Percentiles rank a stretch among this genome's conserved stretches.
Conservation (phyloP, 2,888 invertebrate genomes). For the Thereva unica region DNA sequence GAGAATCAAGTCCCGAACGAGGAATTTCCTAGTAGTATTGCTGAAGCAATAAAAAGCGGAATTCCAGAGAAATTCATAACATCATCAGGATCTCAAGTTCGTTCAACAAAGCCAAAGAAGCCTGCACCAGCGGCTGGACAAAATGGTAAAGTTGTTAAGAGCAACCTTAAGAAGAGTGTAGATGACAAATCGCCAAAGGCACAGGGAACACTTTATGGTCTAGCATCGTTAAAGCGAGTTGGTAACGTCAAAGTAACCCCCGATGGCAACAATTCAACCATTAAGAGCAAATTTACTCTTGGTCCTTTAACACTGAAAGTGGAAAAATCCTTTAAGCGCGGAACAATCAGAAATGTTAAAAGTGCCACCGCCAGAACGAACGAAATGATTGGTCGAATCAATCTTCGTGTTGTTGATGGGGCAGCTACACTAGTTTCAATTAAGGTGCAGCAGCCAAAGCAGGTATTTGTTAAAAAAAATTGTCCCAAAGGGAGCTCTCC, state of each 20-base stretch:
- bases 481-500: neutral
- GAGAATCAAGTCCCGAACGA: constrained; percentile 32
- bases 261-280: constrained; percentile 78
- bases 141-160: constrained; percentile 47
- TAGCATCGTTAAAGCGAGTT: constrained; percentile 76
- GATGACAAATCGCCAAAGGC: constrained; percentile 61
- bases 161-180: constrained; percentile 52
- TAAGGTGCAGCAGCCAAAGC: constrained; percentile 83
- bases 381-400: constrained; percentile 82
- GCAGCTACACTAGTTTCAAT: constrained; percentile 84
- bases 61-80: constrained; percentile 42
- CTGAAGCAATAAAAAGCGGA: constrained; percentile 20
- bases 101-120: constrained; percentile 36
- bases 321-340: constrained; percentile 67
- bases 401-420: constrained; percentile 75
- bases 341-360: constrained; percentile 78
- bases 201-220: constrained; percentile 77
- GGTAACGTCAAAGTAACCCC: constrained; percentile 82
- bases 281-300: constrained; percentile 79
- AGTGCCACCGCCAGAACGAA: constrained; percentile 87
- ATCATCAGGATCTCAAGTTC: constrained; percentile 2
- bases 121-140: constrained; percentile 41
- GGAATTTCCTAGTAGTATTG: constrained; percentile 19
- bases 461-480: constrained; percentile 62
- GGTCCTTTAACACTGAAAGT: constrained; percentile 78